These are phyloP conservation scores for Agonopterix arenella DNA, from an alignment of 2,888 invertebrate genomes.

Conservation along the genomic window DNA sequence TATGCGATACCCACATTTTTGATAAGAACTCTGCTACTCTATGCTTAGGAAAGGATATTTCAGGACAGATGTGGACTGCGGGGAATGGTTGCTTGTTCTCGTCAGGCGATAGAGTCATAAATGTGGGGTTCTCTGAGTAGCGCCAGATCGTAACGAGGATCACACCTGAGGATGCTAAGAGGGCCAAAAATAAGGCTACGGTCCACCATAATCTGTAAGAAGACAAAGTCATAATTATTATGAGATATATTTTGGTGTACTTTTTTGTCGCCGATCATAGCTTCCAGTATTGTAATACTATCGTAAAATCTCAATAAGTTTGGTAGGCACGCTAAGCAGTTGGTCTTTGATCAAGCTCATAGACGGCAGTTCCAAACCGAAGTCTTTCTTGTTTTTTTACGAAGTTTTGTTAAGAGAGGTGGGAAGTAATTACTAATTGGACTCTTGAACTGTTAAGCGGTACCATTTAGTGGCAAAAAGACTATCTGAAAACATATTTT, in stretches of 20 bases:
- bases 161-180: slow-evolving; percentile 26
- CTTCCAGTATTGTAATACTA: too few species aligned
- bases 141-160: slow-evolving; percentile 25
- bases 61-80: slow-evolving; percentile 43
- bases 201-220: slow-evolving; percentile 37
- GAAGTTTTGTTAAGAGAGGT: too few species aligned
- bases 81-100: slow-evolving; percentile 29
- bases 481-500: too few species aligned
- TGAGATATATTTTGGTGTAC: too few species aligned
- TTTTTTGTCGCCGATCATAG: too few species aligned
- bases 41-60: slow-evolving; percentile 27
- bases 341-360: too few species aligned
- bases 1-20: slow-evolving; percentile 29
- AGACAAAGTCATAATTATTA: slow-evolving; percentile 1
- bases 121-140: slow-evolving; percentile 40
- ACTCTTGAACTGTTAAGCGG: too few species aligned
- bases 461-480: too few species aligned
- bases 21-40: slow-evolving; percentile 35
- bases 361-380: neutral
- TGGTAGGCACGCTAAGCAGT: too few species aligned
- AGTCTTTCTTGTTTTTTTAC: too few species aligned
- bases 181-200: slow-evolving; percentile 24
- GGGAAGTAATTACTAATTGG: too few species aligned
- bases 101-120: slow-evolving; percentile 23
- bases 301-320: too few species aligned